A percentile compares a stretch with the other conserved stretches of the same genome.
Conservation (phyloP, 2,888 invertebrate genomes). For the Macrophya alboannulata region DNA sequence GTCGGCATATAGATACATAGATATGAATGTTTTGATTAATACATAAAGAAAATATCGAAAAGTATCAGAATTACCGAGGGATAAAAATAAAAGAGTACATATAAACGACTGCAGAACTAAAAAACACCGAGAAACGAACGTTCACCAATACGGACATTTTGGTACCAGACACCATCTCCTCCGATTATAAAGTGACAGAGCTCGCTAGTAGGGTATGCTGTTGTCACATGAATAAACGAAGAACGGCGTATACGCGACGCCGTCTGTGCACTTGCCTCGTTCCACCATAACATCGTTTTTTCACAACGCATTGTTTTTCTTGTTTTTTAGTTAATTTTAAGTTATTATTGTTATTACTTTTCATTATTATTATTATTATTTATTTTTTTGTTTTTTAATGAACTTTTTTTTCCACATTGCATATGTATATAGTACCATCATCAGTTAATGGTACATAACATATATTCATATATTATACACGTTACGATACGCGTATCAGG, state of each 20-base stretch:
- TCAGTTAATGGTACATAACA: neutral
- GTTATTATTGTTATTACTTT: neutral
- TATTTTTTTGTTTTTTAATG: neutral
- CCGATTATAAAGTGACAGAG: slow-evolving; percentile 6
- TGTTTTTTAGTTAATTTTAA: neutral
- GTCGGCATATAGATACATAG: too few species aligned
- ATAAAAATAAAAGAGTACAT: neutral
- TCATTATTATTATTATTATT: neutral
- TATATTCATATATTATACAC: neutral
- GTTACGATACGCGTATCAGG: slow-evolving; percentile 1
- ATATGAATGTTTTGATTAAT: neutral
- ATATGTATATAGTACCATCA: neutral
- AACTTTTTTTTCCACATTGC: neutral
- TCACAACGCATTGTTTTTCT: neutral
- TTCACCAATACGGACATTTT: slow-evolving; percentile 9
- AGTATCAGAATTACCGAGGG: neutral
- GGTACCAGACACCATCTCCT: slow-evolving; percentile 12
- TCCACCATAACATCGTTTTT: neutral
- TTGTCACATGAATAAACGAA: slow-evolving; percentile 11
- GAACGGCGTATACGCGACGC: slow-evolving; percentile 7
- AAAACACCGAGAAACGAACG: neutral
- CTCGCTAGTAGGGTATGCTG: neutral
- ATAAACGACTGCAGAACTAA: neutral
- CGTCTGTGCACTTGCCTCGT: neutral
- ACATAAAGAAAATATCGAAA: neutral